phyloP scores from a whole-genome alignment of 1,140 invertebrate genomes.

The Amphibalanus amphitrite region DNA sequence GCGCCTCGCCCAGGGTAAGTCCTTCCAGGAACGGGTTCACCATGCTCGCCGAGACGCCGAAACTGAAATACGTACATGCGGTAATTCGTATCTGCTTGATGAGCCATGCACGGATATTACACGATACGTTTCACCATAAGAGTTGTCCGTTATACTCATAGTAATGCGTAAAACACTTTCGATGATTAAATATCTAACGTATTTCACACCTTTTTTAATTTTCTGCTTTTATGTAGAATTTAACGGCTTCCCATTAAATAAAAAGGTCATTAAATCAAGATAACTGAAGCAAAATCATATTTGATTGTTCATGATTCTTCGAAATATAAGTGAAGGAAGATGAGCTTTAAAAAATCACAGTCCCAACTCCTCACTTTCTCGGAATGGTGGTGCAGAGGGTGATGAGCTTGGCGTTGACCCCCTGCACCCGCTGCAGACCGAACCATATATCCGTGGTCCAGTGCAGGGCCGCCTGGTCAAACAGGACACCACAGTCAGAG shows the following conservation, averaged over 20 bases:
- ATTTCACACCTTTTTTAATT: too few relatives aligned
- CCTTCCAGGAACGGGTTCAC: constrained; percentile 29
- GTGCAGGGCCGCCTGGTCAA: constrained; percentile 16
- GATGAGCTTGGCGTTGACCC: constrained; percentile 29
- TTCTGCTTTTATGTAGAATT: too few relatives aligned
- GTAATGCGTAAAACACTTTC: constrained; percentile 2
- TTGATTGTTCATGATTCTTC: too few relatives aligned
- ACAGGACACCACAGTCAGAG: too few relatives aligned
- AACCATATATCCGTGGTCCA: constrained; percentile 25
- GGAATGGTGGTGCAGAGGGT: constrained; percentile 26
- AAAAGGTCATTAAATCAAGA: too few relatives aligned
- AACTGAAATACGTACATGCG: constrained; percentile 19
- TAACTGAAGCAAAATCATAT: too few relatives aligned
- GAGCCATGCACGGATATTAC: too few relatives aligned
- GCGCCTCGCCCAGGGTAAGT: constrained; percentile 25
- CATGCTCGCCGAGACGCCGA: constrained; percentile 28
- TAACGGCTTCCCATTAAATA: too few relatives aligned
- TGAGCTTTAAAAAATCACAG: constrained; percentile 1
- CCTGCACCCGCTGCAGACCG: constrained; percentile 22
- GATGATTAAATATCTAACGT: too few relatives aligned
- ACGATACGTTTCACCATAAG: too few relatives aligned
- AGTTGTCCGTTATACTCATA: background rate
- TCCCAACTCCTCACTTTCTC: constrained; percentile 24
- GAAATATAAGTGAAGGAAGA: background rate
- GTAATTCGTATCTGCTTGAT: too few relatives aligned